Evolutionary conservation across 2,113 vertebrate species (phyloP).

Genomic region (Naja naja): DNA sequence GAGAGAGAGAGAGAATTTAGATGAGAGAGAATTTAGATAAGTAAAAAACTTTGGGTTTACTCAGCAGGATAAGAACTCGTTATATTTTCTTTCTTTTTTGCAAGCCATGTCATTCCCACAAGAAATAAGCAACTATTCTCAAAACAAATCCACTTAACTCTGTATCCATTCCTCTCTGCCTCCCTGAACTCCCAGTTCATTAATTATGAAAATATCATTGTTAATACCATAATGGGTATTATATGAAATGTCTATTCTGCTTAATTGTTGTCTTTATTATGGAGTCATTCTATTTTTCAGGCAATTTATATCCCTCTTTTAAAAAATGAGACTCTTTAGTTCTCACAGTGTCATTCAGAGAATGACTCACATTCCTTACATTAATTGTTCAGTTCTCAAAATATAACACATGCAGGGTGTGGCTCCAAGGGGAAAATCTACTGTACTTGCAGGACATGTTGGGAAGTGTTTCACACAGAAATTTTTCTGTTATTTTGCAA

Average conservation of each 20-base stretch:
- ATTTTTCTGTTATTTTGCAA: slow-evolving; percentile 65
- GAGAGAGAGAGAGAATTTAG: no score
- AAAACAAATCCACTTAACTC: slow-evolving; percentile 56
- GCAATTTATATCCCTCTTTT: slow-evolving; percentile 83
- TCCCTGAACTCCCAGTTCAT: slow-evolving; percentile 43
- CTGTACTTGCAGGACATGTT: slow-evolving; percentile 80
- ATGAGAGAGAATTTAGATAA: slow-evolving; percentile 64
- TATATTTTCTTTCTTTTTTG: slow-evolving; percentile 62
- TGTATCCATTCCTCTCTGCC: slow-evolving; percentile 24
- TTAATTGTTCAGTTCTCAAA: slow-evolving; percentile 88
- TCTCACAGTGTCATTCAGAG: slow-evolving; percentile 87
- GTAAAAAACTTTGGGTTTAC: slow-evolving; percentile 65
- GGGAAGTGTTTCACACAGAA: slow-evolving; percentile 80
- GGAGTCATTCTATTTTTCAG: slow-evolving; percentile 78
- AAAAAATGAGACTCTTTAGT: slow-evolving; percentile 80
- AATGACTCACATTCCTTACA: slow-evolving; percentile 84
- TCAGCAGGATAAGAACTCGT: slow-evolving; percentile 65
- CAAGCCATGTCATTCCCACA: slow-evolving; percentile 70
- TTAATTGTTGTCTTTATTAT: slow-evolving; percentile 78
- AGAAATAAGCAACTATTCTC: slow-evolving; percentile 63
- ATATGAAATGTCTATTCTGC: slow-evolving; percentile 60
- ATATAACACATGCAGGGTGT: slow-evolving; percentile 79
- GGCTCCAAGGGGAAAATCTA: slow-evolving; percentile 76
- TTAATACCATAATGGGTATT: slow-evolving; percentile 49
- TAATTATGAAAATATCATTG: slow-evolving; percentile 64